phyloP scores from a whole-genome alignment of 2,888 invertebrate species.

The Luffia ferchaultella region DNA sequence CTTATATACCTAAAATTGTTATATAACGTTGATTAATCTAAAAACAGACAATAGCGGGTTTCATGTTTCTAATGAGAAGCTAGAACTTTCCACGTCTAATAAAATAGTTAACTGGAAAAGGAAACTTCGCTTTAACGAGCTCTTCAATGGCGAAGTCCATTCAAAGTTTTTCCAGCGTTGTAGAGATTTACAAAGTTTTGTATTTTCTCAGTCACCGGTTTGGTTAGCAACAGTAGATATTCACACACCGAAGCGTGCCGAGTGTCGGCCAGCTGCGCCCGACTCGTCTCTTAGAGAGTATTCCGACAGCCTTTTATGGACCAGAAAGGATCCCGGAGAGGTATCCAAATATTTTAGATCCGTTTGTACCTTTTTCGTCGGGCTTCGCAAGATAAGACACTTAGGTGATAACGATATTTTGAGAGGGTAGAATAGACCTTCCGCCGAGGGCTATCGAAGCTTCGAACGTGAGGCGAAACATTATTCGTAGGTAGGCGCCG shows the following conservation, averaged over 20 bases:
- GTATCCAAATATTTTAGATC: not conserved
- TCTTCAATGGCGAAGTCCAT: not conserved
- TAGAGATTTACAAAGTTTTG: not conserved
- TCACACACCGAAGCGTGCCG: not conserved
- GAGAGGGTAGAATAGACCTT: constrained; percentile 26
- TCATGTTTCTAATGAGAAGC: not conserved
- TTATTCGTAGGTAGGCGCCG: not conserved
- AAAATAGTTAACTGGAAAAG: not conserved
- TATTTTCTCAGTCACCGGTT: not conserved
- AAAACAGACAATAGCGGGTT: too few species aligned
- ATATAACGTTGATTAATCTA: too few species aligned
- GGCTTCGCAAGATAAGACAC: not conserved
- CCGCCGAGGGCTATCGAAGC: constrained; percentile 36
- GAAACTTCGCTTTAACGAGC: not conserved
- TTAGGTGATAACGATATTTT: not conserved
- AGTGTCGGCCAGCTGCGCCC: not conserved
- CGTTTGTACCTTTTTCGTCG: not conserved
- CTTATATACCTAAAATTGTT: too few species aligned
- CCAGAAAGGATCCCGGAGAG: not conserved
- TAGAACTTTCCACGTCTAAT: not conserved
- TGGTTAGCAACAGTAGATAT: not conserved
- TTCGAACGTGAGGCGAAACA: constrained; percentile 37
- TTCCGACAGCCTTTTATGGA: not conserved
- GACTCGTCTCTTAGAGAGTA: not conserved
- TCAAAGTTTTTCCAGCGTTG: not conserved